Conservation (phyloP, 2,113 vertebrate species). For the Coreoperca whiteheadi region DNA sequence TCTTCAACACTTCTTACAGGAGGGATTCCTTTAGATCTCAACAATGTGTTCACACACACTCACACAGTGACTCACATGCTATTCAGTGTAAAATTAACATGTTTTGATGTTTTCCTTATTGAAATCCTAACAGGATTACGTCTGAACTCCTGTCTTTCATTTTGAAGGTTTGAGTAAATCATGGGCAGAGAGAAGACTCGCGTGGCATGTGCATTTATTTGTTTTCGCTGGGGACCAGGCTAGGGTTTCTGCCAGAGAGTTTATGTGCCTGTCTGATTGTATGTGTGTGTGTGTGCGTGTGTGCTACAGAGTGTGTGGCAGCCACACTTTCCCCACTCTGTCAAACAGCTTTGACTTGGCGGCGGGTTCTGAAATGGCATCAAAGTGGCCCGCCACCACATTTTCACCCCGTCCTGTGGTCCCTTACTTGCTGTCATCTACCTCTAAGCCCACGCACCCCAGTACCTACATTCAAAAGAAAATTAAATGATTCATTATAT, state of each 20-base stretch:
- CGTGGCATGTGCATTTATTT: slow-evolving; percentile 55
- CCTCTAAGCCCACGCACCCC: slow-evolving; percentile 73
- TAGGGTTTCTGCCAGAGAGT: slow-evolving; percentile 53
- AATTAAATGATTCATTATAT: slow-evolving; percentile 85
- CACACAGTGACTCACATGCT: slow-evolving; percentile 37
- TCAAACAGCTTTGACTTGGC: slow-evolving; percentile 74
- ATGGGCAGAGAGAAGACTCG: slow-evolving; percentile 32
- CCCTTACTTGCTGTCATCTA: slow-evolving; percentile 68
- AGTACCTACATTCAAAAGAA: slow-evolving; percentile 81
- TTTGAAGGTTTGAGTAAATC: slow-evolving; percentile 57
- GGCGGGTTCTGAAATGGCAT: slow-evolving; percentile 73
- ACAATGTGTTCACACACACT: slow-evolving; percentile 31
- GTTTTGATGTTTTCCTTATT: slow-evolving; percentile 59
- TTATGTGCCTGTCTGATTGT: slow-evolving; percentile 41
- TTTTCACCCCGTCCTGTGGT: slow-evolving; percentile 55
- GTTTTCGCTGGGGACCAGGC: slow-evolving; percentile 58
- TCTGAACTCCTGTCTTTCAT: slow-evolving; percentile 60
- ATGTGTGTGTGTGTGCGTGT: neutral
- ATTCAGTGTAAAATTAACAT: slow-evolving; percentile 47
- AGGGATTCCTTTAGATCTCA: slow-evolving; percentile 55
- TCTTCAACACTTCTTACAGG: slow-evolving; percentile 30
- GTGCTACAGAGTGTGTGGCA: slow-evolving; percentile 24
- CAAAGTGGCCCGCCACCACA: slow-evolving; percentile 74
- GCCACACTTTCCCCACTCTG: slow-evolving; percentile 66
- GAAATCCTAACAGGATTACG: slow-evolving; percentile 65